These are phyloP conservation scores for Athalia cordata DNA, from an alignment of 2,888 invertebrate genomes.

Conservation along the genomic window DNA sequence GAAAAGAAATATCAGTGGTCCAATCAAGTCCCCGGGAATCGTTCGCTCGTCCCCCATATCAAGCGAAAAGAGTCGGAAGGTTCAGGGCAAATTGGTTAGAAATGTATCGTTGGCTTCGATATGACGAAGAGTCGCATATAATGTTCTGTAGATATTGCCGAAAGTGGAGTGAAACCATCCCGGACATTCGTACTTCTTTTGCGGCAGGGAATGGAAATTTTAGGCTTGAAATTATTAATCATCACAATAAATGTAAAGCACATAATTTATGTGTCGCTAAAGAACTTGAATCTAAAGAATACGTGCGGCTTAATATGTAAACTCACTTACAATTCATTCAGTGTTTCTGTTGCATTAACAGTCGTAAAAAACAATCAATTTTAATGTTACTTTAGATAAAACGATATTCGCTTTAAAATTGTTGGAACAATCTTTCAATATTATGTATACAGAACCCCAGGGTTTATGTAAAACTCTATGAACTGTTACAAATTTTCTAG, in stretches of 20 bases:
- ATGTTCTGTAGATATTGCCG: constrained; percentile 86
- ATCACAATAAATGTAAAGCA: constrained; percentile 87
- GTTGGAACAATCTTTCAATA: too few species aligned
- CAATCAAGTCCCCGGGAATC: constrained; percentile 58
- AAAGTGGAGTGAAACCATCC: constrained; percentile 82
- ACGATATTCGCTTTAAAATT: too few species aligned
- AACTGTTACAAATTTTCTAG: too few species aligned
- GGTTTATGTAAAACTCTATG: too few species aligned
- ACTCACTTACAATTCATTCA: not conserved
- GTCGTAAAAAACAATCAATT: too few species aligned
- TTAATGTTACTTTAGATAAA: too few species aligned
- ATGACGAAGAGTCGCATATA: constrained; percentile 80
- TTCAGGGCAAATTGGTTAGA: constrained; percentile 83
- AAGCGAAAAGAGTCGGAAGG: constrained; percentile 77
- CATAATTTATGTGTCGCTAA: constrained; percentile 80
- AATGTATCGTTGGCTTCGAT: constrained; percentile 83
- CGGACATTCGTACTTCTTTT: constrained; percentile 85
- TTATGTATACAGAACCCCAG: too few species aligned
- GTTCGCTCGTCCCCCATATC: constrained; percentile 55
- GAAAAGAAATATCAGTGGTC: constrained; percentile 68
- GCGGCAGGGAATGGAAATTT: constrained; percentile 87
- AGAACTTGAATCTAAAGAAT: constrained; percentile 69
- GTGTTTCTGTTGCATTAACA: not conserved
- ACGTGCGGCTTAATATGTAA: not conserved
- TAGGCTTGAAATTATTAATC: constrained; percentile 85